Conservation (phyloP, 2,113 vertebrate genomes). For the Xiphophorus maculatus region DNA sequence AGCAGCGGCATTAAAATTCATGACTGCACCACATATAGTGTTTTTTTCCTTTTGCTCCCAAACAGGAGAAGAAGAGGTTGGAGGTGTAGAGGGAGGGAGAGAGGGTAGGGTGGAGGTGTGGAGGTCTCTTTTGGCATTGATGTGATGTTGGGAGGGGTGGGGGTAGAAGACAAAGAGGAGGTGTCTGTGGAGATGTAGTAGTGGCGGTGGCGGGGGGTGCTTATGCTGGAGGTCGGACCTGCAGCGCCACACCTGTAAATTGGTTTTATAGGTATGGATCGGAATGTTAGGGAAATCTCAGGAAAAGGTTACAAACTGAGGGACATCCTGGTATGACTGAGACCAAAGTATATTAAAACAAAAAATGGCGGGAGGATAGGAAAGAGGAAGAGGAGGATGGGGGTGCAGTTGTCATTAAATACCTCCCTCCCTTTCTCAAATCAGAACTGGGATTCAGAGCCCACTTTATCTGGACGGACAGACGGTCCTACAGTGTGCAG, state of each 20-base stretch:
- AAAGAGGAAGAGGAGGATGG: neutral
- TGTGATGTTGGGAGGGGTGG: slow-evolving; percentile 33
- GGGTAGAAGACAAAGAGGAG: slow-evolving; percentile 34
- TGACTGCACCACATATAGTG: slow-evolving; percentile 66
- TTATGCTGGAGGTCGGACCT: slow-evolving; percentile 76
- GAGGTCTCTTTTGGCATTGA: slow-evolving; percentile 67
- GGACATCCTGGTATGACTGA: slow-evolving; percentile 11
- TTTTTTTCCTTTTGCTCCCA: slow-evolving; percentile 38
- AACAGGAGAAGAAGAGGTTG: slow-evolving; percentile 42
- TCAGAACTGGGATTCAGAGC: slow-evolving; percentile 69
- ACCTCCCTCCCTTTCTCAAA: slow-evolving; percentile 55
- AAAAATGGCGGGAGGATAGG: neutral
- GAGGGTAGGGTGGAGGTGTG: slow-evolving; percentile 23
- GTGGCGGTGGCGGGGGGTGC: slow-evolving; percentile 52
- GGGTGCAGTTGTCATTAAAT: slow-evolving; percentile 62
- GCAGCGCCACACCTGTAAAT: slow-evolving; percentile 77
- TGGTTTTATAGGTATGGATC: slow-evolving; percentile 60
- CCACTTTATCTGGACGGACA: slow-evolving; percentile 73
- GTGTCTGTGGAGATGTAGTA: slow-evolving; percentile 37
- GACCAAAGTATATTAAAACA: slow-evolving; percentile 6
- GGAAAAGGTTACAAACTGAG: slow-evolving; percentile 32
- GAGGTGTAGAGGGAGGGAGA: slow-evolving; percentile 26
- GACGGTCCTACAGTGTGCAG: slow-evolving; percentile 57
- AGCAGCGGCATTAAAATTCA: slow-evolving; percentile 77
- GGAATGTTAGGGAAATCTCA: slow-evolving; percentile 29